These are phyloP conservation scores for Sphenodon punctatus DNA, from an alignment of 2,797 vertebrate species.

Conservation along the genomic window DNA sequence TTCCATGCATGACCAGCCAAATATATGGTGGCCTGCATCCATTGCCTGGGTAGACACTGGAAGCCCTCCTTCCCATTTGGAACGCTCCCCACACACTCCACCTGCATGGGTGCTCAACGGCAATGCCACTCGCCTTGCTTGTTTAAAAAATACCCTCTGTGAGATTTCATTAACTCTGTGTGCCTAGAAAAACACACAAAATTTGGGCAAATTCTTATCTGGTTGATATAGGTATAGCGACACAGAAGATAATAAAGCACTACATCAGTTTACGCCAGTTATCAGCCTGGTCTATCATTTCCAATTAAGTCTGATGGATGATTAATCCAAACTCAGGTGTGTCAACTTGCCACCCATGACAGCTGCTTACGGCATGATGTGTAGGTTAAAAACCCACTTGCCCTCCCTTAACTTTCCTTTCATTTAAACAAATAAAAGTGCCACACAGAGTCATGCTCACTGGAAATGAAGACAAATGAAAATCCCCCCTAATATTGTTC, in stretches of 20 bases:
- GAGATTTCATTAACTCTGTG: too few relatives aligned
- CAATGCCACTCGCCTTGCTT: too few relatives aligned
- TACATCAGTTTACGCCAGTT: constrained; percentile 1
- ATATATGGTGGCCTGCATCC: too few relatives aligned
- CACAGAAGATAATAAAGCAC: not conserved
- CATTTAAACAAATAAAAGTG: constrained; percentile 35
- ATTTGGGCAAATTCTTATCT: rapidly evolving
- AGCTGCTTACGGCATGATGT: not conserved
- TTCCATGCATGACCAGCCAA: too few relatives aligned
- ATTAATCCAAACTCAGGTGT: constrained; percentile 14
- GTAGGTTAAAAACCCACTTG: not conserved
- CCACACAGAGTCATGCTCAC: not conserved
- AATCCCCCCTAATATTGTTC: constrained; percentile 55
- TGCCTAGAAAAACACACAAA: not conserved
- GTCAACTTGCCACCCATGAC: constrained; percentile 35
- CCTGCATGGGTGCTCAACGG: too few relatives aligned
- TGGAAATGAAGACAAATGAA: constrained; percentile 57
- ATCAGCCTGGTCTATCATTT: constrained; percentile 49
- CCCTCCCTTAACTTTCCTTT: not conserved
- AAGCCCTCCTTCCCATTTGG: too few relatives aligned
- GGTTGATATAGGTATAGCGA: not conserved
- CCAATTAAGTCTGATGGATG: constrained; percentile 36
- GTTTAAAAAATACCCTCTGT: too few relatives aligned
- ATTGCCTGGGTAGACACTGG: too few relatives aligned
- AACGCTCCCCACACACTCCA: too few relatives aligned